Base-by-base conservation (phyloP, 2,113 vertebrate genomes). In the Hepsetus odoe region DNA sequence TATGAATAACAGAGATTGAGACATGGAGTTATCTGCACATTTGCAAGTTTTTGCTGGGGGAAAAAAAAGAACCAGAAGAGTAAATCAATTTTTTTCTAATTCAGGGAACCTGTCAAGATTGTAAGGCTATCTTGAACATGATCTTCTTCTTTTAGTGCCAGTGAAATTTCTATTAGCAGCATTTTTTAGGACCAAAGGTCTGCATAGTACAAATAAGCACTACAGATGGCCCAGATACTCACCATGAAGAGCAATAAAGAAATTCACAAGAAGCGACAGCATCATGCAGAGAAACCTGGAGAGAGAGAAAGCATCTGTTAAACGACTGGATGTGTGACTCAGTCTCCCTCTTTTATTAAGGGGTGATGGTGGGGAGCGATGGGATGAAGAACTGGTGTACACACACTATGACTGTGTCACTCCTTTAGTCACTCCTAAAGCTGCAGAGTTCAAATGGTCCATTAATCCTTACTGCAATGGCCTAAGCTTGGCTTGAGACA, bases 211-310 rank as follows among this genome's bases (percentile, higher is more conserved):
- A 6, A 59, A 26, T 26, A 72, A 40, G 59, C 20, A 8, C 62
- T 64, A 61, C 64, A 22, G 49, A 9, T n/a, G 5, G 32, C 58
- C 5, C 4, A 72, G 10, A 28, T 68, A 87, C 92, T 90, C 81
- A 93, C 92, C 89, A 16, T 65, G 73, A 38, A 79, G 82, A 65
- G 80, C 11, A 78, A 90, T 74, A 66, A 87, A 53, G 58, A 89
- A 26, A 22, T 62, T 85, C 20, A 86, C 28, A 2, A 77, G 42
- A 51, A 77, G 11, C 42, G 40, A 38, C 9, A 69, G 46, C 83
- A 78, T 56, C 89, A 91, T 91, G 85, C 1, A 73, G 69, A 71
- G 40, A 85, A 16, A 86, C 2, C 81, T 12, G 70, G 26, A 78
- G 64, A 62, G 28, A 22, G 58, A 58, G 24, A 24, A 42, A 40